Evolutionary conservation across 2,888 invertebrate species (phyloP).

Genomic region (Endotricha flammealis): DNA sequence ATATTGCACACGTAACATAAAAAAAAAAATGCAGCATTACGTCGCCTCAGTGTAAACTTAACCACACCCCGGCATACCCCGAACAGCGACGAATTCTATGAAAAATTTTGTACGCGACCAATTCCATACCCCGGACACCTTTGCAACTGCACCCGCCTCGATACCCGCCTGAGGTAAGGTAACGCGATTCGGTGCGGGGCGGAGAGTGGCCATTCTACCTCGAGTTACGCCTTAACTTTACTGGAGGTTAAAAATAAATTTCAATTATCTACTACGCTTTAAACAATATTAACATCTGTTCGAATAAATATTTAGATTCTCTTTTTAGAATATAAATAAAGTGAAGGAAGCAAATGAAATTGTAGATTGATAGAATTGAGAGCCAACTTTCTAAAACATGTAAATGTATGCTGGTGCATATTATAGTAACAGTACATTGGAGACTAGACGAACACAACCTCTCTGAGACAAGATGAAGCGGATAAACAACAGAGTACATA

Average conservation of each 20-base stretch:
- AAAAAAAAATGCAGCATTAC: not conserved
- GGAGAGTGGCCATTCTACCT: too few relatives aligned
- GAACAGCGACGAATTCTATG: too few relatives aligned
- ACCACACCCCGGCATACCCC: too few relatives aligned
- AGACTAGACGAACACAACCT: too few relatives aligned
- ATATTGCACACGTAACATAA: not conserved
- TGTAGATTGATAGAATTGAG: constrained; percentile 4
- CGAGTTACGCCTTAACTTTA: not conserved
- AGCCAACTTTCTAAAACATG: constrained; percentile 9
- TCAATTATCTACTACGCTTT: constrained; percentile 1
- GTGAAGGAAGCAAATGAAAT: constrained; percentile 4
- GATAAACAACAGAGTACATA: too few relatives aligned
- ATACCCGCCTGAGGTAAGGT: too few relatives aligned
- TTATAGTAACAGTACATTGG: not conserved
- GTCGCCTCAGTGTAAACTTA: too few relatives aligned
- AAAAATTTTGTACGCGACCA: too few relatives aligned
- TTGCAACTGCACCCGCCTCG: too few relatives aligned
- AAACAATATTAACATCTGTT: constrained; percentile 6
- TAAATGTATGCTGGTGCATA: constrained; percentile 4
- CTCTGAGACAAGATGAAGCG: too few relatives aligned
- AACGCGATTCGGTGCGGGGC: too few relatives aligned
- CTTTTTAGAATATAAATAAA: constrained; percentile 8
- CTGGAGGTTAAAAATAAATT: constrained; percentile 7
- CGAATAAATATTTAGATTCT: constrained; percentile 10
- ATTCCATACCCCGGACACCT: too few relatives aligned